Evolutionary conservation across 2,113 vertebrate species (phyloP).

Genomic region (Blennius ocellaris): DNA sequence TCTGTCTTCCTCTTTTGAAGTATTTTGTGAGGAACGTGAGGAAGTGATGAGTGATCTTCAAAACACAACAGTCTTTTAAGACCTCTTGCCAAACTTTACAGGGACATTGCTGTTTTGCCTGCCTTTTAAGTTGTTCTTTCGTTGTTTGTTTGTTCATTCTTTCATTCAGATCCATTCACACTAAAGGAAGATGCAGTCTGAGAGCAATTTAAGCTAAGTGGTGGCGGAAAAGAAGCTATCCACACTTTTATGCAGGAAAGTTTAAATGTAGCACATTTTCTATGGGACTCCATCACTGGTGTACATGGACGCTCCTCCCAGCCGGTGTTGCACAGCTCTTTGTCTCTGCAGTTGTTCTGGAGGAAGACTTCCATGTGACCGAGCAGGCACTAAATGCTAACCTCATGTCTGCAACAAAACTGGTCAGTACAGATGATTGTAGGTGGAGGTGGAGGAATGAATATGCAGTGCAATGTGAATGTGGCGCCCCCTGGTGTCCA

Average conservation of each 20-base stretch:
- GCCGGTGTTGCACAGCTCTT: constrained; percentile 24
- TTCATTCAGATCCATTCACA: constrained; percentile 45
- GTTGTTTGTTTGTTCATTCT: constrained; percentile 30
- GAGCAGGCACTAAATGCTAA: constrained; percentile 35
- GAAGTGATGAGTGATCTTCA: constrained; percentile 43
- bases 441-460: constrained; percentile 7
- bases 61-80: constrained; percentile 39
- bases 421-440: constrained; percentile 10
- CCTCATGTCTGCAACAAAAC: constrained; percentile 25
- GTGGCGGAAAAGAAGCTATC: constrained; percentile 40
- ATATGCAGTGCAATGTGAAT: constrained; percentile 32
- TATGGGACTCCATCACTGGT: constrained; percentile 41
- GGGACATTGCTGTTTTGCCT: constrained; percentile 42
- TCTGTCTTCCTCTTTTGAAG: constrained; percentile 72
- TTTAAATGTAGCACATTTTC: constrained; percentile 66
- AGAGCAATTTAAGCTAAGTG: constrained; percentile 27
- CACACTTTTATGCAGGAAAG: constrained; percentile 44
- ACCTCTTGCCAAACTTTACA: constrained; percentile 57
- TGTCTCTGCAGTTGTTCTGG: constrained; percentile 23
- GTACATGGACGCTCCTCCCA: constrained; percentile 35
- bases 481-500: constrained; percentile 62
- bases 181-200: constrained; percentile 20
- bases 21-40: constrained; percentile 39
- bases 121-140: constrained; percentile 38
- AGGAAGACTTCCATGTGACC: constrained; percentile 13